A percentile compares a stretch with the other conserved stretches of the same genome.
These are phyloP conservation scores for Verasper variegatus DNA, from an alignment of 2,113 vertebrate species.

Conservation along the genomic window DNA sequence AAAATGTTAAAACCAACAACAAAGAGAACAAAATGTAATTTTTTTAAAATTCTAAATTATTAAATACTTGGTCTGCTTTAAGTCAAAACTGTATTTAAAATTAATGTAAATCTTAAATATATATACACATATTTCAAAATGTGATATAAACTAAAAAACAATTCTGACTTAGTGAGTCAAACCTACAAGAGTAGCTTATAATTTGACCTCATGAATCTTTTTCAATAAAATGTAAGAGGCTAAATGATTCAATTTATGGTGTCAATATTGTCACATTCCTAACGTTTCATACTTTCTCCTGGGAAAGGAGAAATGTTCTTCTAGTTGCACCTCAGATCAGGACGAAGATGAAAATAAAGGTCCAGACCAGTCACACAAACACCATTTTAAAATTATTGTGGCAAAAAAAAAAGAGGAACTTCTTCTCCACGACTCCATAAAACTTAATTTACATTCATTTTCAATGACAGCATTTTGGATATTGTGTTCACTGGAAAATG, in stretches of 20 bases:
- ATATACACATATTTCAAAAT: not conserved
- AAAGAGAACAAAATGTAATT: no score
- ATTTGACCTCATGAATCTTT: not conserved
- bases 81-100: not conserved
- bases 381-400: conserved; percentile 59
- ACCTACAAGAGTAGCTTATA: no score
- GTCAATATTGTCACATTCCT: not conserved
- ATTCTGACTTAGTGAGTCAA: not conserved
- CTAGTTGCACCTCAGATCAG: not conserved
- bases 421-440: not conserved
- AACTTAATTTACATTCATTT: conserved; percentile 70
- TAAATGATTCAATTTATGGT: not conserved
- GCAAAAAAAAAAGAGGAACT: not conserved
- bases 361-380: conserved; percentile 55
- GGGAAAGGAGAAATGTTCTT: not conserved
- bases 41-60: not conserved
- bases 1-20: not conserved
- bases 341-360: not conserved
- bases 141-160: not conserved
- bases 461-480: conserved; percentile 74
- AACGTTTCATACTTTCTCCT: not conserved
- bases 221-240: not conserved
- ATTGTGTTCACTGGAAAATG: conserved; percentile 53
- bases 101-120: not conserved
- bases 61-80: not conserved